phyloP scores from a whole-genome alignment of 1,140 invertebrate species.

The Dendrolimus punctatus region DNA sequence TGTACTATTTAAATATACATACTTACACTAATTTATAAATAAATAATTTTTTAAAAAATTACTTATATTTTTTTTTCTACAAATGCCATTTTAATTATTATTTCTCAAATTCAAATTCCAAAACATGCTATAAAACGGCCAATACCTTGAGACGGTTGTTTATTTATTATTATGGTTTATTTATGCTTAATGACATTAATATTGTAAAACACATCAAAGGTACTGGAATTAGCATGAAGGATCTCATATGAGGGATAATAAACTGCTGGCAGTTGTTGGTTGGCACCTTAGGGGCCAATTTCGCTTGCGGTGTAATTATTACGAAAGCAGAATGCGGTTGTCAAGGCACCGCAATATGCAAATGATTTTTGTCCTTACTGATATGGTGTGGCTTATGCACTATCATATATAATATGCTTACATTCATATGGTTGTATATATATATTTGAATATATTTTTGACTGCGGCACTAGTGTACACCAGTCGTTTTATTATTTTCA shows the following conservation, averaged over 20 bases:
- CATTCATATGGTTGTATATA: conserved; percentile 2
- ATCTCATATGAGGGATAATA: conserved; percentile 60
- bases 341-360: conserved; percentile 51
- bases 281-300: conserved; percentile 66
- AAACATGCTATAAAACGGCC: no score
- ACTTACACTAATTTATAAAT: no score
- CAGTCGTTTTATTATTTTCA: no score
- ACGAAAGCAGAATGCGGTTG: conserved; percentile 32
- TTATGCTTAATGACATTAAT: conserved; percentile 29
- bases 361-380: conserved; percentile 62
- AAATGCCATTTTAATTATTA: no score
- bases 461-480: no score
- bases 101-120: no score
- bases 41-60: no score
- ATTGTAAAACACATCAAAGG: conserved; percentile 58
- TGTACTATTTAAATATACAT: no score
- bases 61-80: no score
- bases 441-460: neutral
- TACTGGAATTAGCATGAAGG: conserved; percentile 54
- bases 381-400: conserved; percentile 16
- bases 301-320: conserved; percentile 57
- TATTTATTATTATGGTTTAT: conserved; percentile 17
- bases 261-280: conserved; percentile 43
- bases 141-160: neutral
- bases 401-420: conserved; percentile 47